These are phyloP conservation scores for Pygoscelis adeliae DNA, from an alignment of 2,113 vertebrate genomes.

Conservation along the genomic window DNA sequence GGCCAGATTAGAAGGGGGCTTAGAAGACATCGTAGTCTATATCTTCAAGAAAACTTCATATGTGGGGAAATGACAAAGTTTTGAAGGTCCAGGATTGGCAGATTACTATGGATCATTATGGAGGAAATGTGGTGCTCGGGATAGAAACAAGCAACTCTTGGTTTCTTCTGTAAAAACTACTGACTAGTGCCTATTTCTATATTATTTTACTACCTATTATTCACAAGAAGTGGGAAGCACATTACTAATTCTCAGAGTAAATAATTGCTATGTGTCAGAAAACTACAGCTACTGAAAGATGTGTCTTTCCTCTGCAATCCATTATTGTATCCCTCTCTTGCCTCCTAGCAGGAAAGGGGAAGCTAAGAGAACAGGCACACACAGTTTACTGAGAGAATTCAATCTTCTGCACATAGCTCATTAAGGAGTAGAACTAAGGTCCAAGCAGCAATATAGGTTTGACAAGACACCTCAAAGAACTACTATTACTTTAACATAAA, in stretches of 20 bases:
- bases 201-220: not conserved
- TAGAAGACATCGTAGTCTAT: not conserved
- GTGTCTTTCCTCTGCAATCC: not conserved
- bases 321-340: not conserved
- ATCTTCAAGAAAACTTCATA: not conserved
- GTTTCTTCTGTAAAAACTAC: not conserved
- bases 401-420: not conserved
- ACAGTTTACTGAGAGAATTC: not conserved
- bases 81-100: not conserved
- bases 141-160: not conserved
- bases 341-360: not conserved
- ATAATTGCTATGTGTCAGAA: not conserved
- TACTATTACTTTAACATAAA: not conserved
- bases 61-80: not conserved
- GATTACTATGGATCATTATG: not conserved
- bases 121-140: not conserved
- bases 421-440: not conserved
- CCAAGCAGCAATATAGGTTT: not conserved
- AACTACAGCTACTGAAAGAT: not conserved
- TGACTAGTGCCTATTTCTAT: not conserved
- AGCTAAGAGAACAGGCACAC: not conserved
- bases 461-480: not conserved
- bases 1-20: not conserved
- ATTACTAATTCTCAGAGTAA: not conserved
- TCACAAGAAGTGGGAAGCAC: not conserved